These are phyloP conservation scores for Pelodiscus sinensis DNA, from an alignment of 2,113 vertebrate species.

Conservation along the genomic window DNA sequence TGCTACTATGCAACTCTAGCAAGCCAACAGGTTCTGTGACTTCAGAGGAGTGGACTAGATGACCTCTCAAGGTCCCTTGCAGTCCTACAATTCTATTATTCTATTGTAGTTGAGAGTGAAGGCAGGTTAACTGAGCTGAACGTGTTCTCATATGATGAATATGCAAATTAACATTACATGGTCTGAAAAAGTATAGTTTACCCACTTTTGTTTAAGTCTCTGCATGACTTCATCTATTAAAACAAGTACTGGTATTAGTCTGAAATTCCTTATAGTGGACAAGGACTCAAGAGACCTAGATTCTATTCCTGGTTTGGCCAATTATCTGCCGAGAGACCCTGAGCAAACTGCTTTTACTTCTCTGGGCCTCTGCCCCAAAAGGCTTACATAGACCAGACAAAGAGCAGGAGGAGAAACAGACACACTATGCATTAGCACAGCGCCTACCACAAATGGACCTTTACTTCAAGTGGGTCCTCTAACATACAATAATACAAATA, in stretches of 20 bases:
- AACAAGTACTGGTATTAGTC: neutral
- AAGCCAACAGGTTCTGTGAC: neutral
- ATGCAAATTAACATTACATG: too few species aligned
- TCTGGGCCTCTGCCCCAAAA: neutral
- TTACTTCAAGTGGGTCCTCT: neutral
- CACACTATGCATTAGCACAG: too few species aligned
- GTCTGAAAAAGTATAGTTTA: too few species aligned
- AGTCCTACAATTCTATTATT: too few species aligned
- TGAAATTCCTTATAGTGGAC: accelerated
- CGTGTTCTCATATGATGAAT: neutral
- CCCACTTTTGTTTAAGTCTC: too few species aligned
- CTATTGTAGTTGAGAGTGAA: neutral
- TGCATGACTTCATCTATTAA: too few species aligned
- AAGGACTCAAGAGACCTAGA: neutral
- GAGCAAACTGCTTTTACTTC: neutral
- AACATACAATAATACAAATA: neutral
- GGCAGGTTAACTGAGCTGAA: neutral
- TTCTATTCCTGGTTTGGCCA: neutral
- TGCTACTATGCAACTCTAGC: neutral
- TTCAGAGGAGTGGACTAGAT: accelerated
- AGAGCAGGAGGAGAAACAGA: too few species aligned
- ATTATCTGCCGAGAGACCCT: neutral
- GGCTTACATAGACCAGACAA: too few species aligned
- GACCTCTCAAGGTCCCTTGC: too few species aligned
- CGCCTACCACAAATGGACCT: neutral